Evolutionary conservation across 2,797 vertebrate species (phyloP), one percentile per base, ranked within the genome.

Genomic region (Antennarius maculatus): DNA sequence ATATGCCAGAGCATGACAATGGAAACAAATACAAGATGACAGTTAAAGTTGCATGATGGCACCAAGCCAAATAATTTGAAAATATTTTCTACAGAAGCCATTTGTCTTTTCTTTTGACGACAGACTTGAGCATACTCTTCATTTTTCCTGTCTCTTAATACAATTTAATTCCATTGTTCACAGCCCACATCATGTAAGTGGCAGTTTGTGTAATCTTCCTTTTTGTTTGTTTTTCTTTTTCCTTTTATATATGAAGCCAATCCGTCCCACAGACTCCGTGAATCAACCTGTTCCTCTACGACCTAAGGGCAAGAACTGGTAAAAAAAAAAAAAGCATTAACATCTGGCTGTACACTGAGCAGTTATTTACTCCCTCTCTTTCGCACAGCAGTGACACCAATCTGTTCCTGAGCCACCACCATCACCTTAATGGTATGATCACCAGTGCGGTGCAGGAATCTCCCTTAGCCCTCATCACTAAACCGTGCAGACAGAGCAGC

Each of bases 401-500:
- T 79, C 92, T 95, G 70, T 95, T 97, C 86, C 93, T 79, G 79
- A 94, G 92, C 88, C 93, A 92, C 63, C 94, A 92, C 87, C 93
- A 93, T 63, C 94, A 93, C 80, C 92, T 90, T 67, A 96, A 96
- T 64, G 94, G 95, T 88, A 90, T 89, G 37, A 92, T 93, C 89
- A 93, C 93, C 58, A 91, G 90, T 53, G 83, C 93, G 64, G 95
- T 95, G 86, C 97, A 99, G 90, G 96, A 97, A 60, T 94, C 93
- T 75, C 96, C 97, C 61, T 89, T 99, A 86, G 96, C 96, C 76
- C 96, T 98, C 82, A 95, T 95, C 79, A 95, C 93, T 49, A 96
- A 95, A 90, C 91, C 90, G 58, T 95, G 94, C 84, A 70, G 87
- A 54, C 94, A 93, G 66, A 89, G 74, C 82, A 93, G 92, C 86